Percentiles rank a stretch among this genome's conserved stretches.
These are phyloP conservation scores for Hiodon tergisus DNA, from an alignment of 2,113 vertebrate species.

Conservation along the genomic window DNA sequence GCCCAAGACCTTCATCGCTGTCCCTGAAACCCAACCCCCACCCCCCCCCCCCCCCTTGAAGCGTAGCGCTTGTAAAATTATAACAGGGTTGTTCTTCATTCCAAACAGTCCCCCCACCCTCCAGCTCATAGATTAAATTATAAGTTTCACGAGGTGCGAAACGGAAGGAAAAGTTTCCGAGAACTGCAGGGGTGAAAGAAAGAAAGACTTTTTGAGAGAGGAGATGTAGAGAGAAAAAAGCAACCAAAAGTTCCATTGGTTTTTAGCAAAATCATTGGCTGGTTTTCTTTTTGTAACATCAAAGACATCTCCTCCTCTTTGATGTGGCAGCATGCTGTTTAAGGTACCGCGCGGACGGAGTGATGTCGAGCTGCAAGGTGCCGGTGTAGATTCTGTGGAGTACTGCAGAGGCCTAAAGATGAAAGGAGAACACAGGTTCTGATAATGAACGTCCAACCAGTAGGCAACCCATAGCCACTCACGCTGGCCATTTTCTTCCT, in stretches of 20 bases:
- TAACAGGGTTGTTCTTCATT: no score
- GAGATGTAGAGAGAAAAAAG: constrained; percentile 53
- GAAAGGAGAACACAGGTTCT: constrained; percentile 89
- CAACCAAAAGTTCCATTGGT: constrained; percentile 78
- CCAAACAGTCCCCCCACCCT: neutral
- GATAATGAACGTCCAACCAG: constrained; percentile 96
- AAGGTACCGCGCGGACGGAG: constrained; percentile 95
- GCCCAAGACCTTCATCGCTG: neutral
- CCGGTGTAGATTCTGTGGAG: constrained; percentile 91
- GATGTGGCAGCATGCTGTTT: constrained; percentile 93
- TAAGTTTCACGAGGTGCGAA: neutral
- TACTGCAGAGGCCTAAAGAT: constrained; percentile 85
- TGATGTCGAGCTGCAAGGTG: constrained; percentile 96
- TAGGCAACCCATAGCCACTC: constrained; percentile 57
- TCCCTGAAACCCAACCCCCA: neutral
- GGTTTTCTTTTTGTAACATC: constrained; percentile 93
- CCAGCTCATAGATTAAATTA: neutral
- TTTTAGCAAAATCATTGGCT: constrained; percentile 83
- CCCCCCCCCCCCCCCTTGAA: neutral
- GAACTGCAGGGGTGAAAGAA: constrained; percentile 28
- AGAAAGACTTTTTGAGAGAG: constrained; percentile 48
- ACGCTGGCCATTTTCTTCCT: constrained; percentile 49
- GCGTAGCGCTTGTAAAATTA: no score
- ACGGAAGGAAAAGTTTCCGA: constrained; percentile 7
- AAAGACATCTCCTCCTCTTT: constrained; percentile 81